Conservation (phyloP, 92 coral and sea anemone genomes). For the Palythoa caribaeorum region DNA sequence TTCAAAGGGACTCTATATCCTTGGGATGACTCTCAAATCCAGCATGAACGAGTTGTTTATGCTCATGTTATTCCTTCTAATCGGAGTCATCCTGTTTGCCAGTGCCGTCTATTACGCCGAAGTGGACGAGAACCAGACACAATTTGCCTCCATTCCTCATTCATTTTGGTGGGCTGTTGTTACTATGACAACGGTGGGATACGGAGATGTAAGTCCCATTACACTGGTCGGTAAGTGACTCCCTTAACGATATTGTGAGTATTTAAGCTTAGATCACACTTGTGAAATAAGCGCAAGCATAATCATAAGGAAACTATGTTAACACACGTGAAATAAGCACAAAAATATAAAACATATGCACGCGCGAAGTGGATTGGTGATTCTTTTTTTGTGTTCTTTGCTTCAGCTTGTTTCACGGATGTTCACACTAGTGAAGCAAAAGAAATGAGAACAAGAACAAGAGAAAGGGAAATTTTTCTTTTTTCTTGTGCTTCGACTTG, state of each 20-base stretch:
- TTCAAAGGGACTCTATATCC: conserved; percentile 90
- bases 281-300: neutral
- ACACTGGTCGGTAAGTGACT: conserved; percentile 75
- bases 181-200: conserved; percentile 99
- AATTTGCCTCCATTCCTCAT: conserved; percentile 89
- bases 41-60: conserved; percentile 93
- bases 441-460: no score
- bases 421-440: no score
- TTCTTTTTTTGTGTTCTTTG: no score
- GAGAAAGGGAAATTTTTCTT: no score
- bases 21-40: conserved; percentile 91
- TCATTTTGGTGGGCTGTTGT: conserved; percentile 99
- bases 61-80: conserved; percentile 88
- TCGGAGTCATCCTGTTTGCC: conserved; percentile 92
- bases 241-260: neutral
- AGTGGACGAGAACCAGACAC: conserved; percentile 37
- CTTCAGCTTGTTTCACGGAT: no score
- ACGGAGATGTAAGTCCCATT: conserved; percentile 86
- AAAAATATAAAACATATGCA: no score
- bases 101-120: conserved; percentile 98
- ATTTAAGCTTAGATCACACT: neutral
- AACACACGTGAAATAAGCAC: no score
- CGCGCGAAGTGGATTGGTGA: no score
- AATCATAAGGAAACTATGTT: no score
- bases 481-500: no score